Conservation (phyloP, 2,113 vertebrate species). For the Cynopterus brachyotis region DNA sequence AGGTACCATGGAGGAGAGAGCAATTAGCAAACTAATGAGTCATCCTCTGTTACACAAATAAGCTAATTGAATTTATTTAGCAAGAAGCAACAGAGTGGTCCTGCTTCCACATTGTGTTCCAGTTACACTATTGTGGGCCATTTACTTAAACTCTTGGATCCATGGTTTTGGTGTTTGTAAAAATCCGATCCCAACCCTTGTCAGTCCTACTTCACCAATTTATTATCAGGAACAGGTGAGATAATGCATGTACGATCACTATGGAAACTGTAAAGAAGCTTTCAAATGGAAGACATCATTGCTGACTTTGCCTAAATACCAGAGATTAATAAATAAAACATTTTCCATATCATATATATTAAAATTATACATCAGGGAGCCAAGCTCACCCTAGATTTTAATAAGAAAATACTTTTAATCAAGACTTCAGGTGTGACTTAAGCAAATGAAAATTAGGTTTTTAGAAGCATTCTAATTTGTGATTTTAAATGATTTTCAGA, state of each 20-base stretch:
- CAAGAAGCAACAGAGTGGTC: background rate
- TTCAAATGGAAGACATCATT: background rate
- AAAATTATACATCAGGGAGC: background rate
- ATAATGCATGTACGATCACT: background rate
- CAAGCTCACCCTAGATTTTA: slow-evolving; percentile 5
- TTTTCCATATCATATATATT: slow-evolving; percentile 13
- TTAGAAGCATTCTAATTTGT: background rate
- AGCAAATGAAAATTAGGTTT: slow-evolving; percentile 43
- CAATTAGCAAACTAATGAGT: slow-evolving; percentile 56
- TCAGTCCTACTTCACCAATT: background rate
- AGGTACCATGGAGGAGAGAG: background rate
- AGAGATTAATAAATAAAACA: slow-evolving; percentile 22
- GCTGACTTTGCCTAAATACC: background rate
- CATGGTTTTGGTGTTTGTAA: background rate
- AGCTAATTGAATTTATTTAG: slow-evolving; percentile 59
- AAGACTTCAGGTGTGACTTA: slow-evolving; percentile 4
- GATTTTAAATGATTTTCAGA: slow-evolving; percentile 43
- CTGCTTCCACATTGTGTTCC: background rate
- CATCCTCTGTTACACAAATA: slow-evolving; percentile 54
- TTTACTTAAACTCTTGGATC: background rate
- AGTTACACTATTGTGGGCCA: background rate
- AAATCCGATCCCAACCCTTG: background rate
- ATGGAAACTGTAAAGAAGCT: background rate
- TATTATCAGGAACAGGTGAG: background rate
- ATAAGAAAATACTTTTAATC: slow-evolving; percentile 35